Conservation (phyloP, 2,888 invertebrate genomes). For the Scaptomyza caliginosa region DNA sequence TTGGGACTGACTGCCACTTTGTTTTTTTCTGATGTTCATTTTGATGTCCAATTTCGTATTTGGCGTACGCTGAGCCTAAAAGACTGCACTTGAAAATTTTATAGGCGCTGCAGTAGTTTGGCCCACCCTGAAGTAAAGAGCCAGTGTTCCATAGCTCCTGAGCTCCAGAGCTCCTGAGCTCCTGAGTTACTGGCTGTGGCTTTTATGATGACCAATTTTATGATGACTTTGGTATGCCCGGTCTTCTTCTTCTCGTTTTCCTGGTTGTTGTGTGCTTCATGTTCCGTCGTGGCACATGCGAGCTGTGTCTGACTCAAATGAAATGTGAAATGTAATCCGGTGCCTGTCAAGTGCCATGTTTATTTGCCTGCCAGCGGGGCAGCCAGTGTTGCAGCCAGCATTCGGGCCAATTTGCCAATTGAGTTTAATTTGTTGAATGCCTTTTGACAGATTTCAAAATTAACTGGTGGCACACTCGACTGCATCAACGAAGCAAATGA, state of each 20-base stretch:
- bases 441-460: slow-evolving; percentile 79
- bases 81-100: slow-evolving; percentile 77
- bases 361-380: slow-evolving; percentile 68
- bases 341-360: slow-evolving; percentile 72
- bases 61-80: slow-evolving; percentile 70
- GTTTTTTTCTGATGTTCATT: slow-evolving; percentile 63
- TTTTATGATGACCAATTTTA: slow-evolving; percentile 55
- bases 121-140: slow-evolving; percentile 1
- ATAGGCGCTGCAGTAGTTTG: slow-evolving; percentile 64
- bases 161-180: not conserved
- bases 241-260: slow-evolving; percentile 20
- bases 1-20: slow-evolving; percentile 41
- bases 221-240: slow-evolving; percentile 39
- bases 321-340: slow-evolving; percentile 77
- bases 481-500: slow-evolving; percentile 51
- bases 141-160: not conserved
- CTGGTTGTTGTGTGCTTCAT: not conserved
- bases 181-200: slow-evolving; percentile 45
- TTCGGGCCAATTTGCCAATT: slow-evolving; percentile 67
- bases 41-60: slow-evolving; percentile 74
- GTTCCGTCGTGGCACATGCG: not conserved
- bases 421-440: slow-evolving; percentile 79
- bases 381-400: slow-evolving; percentile 5
- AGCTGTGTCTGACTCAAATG: slow-evolving; percentile 49
- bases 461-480: slow-evolving; percentile 73